These are phyloP conservation scores for Indri indri DNA, from an alignment of 2,113 vertebrate genomes.

Conservation along the genomic window DNA sequence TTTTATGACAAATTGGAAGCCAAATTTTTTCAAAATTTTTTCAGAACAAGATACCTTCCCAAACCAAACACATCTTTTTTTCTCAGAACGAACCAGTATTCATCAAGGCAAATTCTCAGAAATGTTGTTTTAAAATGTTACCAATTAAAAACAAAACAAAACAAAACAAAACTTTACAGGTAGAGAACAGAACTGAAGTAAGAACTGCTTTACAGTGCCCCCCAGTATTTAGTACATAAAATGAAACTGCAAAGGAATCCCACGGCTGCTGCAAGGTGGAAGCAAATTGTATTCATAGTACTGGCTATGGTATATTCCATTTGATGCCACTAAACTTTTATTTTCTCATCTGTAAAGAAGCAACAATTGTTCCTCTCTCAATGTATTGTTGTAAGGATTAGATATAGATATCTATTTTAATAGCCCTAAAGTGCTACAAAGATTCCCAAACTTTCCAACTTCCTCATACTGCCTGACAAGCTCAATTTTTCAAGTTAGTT, in stretches of 20 bases:
- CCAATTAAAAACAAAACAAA: not conserved
- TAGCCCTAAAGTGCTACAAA: not conserved
- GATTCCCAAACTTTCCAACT: not conserved
- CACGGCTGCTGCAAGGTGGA: fast-evolving
- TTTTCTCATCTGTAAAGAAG: not conserved
- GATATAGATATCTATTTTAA: not conserved
- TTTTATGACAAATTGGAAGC: not conserved
- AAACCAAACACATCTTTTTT: not conserved
- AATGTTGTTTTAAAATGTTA: constrained; percentile 21
- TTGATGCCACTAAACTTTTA: not conserved
- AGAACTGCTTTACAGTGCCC: not conserved
- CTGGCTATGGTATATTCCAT: not conserved
- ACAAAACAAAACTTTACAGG: not conserved
- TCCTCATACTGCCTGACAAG: not conserved
- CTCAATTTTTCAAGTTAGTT: not conserved
- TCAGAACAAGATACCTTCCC: not conserved
- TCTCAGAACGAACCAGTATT: not conserved
- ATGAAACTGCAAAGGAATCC: not conserved
- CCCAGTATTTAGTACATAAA: not conserved
- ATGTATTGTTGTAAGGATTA: not conserved
- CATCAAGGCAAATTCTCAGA: not conserved
- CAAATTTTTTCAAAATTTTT: too few relatives aligned
- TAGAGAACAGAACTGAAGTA: not conserved
- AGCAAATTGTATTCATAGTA: not conserved
- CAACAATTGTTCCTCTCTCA: not conserved